Base-by-base conservation (phyloP, 2,888 invertebrate species). In the Acanthosepion lycidas region DNA sequence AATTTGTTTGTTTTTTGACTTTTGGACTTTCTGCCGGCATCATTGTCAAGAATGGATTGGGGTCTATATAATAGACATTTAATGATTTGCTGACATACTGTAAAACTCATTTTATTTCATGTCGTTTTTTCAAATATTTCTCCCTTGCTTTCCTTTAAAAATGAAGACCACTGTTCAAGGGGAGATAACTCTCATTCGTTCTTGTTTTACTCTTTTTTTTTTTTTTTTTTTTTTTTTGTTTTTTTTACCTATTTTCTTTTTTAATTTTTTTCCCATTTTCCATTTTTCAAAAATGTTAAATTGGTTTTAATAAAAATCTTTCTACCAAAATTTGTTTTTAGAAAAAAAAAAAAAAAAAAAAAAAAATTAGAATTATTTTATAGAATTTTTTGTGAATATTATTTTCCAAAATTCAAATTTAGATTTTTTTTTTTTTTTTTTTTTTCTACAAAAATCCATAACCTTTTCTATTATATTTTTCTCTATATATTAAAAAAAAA, bases 41-140 rank as follows among this genome's bases (percentile, higher is more conserved):
- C 78, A n/a, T 78, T 78, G 78, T n/a, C 18, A 33, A n/a, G n/a
- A 78, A 78, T 78, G 78, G 78, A 33, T 78, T n/a, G 78, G 78
- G 78, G 78, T 78, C 78, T 78, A 78, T 78, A 78, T 78, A 78
- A 78, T 78, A 78, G 78, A 78, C 78, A 78, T 78, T n/a, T 33
- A 78, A 78, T 78, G n/a, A 78, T 33, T 78, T 78, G 78, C 78
- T 78, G n/a, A 78, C 23, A 33, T n/a, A 59, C 59, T 59, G 20
- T 59, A 23, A 59, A 59, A n/a, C 78, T n/a, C 9, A n/a, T n/a
- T n/a, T n/a, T 33, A n/a, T 23, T 78, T 59, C 59, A 59, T 5
- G 23, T 59, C 33, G n/a, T n/a, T 78, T n/a, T 33, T 33, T 78
- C n/a, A 33, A 78, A 33, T 78, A 78, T 78, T n/a, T 78, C n/a